Percentiles rank a stretch among this genome's conserved stretches.
These are phyloP conservation scores for Arrhopalites spinosus DNA, from an alignment of 2,888 invertebrate species.

Conservation along the genomic window DNA sequence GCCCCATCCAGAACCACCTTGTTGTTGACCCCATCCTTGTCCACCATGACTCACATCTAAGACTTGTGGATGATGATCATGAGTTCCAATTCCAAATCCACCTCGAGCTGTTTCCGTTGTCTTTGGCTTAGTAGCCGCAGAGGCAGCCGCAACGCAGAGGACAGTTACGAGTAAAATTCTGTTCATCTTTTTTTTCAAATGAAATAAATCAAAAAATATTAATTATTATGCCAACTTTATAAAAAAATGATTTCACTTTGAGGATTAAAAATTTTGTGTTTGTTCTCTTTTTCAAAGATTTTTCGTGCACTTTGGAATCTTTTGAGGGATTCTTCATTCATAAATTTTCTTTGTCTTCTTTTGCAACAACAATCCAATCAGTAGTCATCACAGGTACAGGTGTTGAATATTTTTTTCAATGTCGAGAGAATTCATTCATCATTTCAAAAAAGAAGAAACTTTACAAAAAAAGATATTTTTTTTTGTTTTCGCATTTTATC, in stretches of 20 bases:
- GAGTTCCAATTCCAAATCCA: conserved; percentile 56
- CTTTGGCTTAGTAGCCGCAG: conserved; percentile 55
- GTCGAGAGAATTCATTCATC: too few relatives aligned
- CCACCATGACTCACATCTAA: conserved; percentile 53
- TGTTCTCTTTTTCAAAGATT: too few relatives aligned
- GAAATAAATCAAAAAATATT: conserved; percentile 32
- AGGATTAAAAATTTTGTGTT: not conserved
- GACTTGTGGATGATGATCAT: conserved; percentile 56
- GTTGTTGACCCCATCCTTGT: conserved; percentile 38
- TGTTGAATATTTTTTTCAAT: not conserved
- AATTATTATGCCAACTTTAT: conserved; percentile 5
- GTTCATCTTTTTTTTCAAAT: conserved; percentile 51
- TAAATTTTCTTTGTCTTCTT: not conserved
- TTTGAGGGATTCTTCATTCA: not conserved
- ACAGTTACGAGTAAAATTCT: conserved; percentile 56
- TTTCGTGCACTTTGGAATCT: not conserved
- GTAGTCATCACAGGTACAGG: not conserved
- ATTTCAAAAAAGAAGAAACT: not conserved
- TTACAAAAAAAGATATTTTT: not conserved
- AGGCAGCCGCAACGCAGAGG: conserved; percentile 56
- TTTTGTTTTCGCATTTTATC: not conserved
- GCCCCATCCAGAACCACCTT: conserved; percentile 33
- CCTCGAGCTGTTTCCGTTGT: conserved; percentile 48
- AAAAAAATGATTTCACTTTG: not conserved
- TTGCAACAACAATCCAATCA: not conserved